Evolutionary conservation across 2,113 vertebrate species (phyloP), one percentile per base, ranked within the genome.

Genomic region (Perognathus longimembris): DNA sequence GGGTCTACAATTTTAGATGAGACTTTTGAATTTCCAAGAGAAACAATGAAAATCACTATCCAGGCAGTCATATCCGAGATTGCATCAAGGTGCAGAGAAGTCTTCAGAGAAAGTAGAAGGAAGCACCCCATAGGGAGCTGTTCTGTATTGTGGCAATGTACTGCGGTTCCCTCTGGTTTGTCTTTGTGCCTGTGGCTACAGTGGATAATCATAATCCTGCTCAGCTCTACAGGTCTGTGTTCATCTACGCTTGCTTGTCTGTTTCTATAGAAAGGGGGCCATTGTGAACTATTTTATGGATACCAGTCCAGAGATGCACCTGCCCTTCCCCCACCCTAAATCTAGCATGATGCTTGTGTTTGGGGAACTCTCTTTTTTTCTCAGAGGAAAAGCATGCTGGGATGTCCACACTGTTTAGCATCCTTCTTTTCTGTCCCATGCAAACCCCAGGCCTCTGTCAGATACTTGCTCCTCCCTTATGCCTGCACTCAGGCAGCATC

Each of bases 151-250:
- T 30, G 76, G 28, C 17, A 59, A 38, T 0, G 8, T 0, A 2
- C 22, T 3, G 22, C 9, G 11, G 28, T 10, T 59, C 61, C 14
- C 40, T n/a, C 0, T 14, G 28, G 21, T 12, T 61, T 36, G 26
- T 61, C 36, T 20, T 40, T 14, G 1, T 0, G 22, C 34, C 10
- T 64, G 3, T 10, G 11, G 54, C 70, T 92, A 28, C 24, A 71
- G 79, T 26, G 22, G 22, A n/a, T 2, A 0, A 7, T 34, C 18
- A 1, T 28, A 28, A 3, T 10, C 6, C 26, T 24, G 7, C 34
- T 42, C 42, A 0, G 1, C 28, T 36, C 28, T 2, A 1, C 18
- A 24, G 7, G 28, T 38, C 40, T 78, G 34, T 12, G 6, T 26
- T 69, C 14, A 5, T 21, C 14, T n/a, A 40, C n/a, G 20, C 17